A percentile compares a stretch with the other conserved stretches of the same genome.
phyloP scores from a whole-genome alignment of 1,140 invertebrate species.

The Tetragonula clypearis region DNA sequence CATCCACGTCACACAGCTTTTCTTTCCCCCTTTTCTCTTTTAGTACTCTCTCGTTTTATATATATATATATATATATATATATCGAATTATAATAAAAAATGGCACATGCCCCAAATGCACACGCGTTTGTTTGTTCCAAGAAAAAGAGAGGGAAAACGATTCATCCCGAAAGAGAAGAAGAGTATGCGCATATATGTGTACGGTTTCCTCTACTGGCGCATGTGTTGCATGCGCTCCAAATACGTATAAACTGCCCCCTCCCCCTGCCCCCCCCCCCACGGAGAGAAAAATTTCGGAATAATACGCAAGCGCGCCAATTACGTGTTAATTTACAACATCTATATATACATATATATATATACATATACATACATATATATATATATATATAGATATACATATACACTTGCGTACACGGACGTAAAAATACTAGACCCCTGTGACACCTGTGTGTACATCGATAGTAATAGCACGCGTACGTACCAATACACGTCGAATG shows the following conservation, averaged over 20 bases:
- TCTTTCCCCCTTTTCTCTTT: too few species aligned
- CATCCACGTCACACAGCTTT: not conserved
- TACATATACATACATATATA: not conserved
- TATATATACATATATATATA: not conserved
- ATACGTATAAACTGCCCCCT: not conserved
- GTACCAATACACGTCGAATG: not conserved
- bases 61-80: not conserved
- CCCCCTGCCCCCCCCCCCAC: not conserved
- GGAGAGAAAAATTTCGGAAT: not conserved
- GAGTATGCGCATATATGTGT: constrained; percentile 13
- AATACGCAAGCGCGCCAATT: not conserved
- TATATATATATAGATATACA: too few species aligned
- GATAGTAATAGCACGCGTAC: not conserved
- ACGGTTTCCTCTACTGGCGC: not conserved
- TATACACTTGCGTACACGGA: not conserved
- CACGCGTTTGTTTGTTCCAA: constrained; percentile 7
- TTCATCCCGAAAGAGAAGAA: constrained; percentile 26
- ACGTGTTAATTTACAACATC: too few species aligned
- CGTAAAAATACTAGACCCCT: constrained; percentile 11
- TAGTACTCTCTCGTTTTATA: not conserved
- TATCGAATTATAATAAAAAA: constrained; percentile 22
- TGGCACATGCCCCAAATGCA: constrained; percentile 52
- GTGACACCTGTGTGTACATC: not conserved
- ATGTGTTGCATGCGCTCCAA: constrained; percentile 20
- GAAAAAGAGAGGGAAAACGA: constrained; percentile 8